Base-by-base conservation (phyloP, 2,888 invertebrate genomes). In the Coelopa pilipes region DNA sequence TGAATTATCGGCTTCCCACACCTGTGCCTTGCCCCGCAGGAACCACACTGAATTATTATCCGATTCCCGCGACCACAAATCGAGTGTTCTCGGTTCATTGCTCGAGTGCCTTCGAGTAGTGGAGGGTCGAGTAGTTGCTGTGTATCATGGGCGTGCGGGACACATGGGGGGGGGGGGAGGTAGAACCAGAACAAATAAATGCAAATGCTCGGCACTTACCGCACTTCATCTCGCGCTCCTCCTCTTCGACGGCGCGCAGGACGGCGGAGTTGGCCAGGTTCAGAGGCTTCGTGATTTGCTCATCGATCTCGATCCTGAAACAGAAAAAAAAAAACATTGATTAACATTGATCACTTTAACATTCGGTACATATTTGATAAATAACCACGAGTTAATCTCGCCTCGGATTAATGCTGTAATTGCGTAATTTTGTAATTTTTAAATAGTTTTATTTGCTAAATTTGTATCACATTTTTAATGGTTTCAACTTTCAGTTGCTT, bases 241-340 rank as follows among this genome's bases (percentile, higher is more conserved):
- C 94, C 86, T 95, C 95, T 85, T 95, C 94, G 76, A 95, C 90
- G 92, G 95, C 94, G 78, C 93, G 91, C 80, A 95, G 89, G 72
- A 95, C 95, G 66, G 94, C 94, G 67, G 95, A 95, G 88, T 95
- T 94, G 83, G 94, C 94, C 82, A 95, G 90, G 88, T 95, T 95
- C 68, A 91, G 89, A 75, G 95, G 94, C 85, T 94, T 94, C 67
- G 82, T 63, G 70, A 83, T 88, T 80, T 92, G 90, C 79, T 93
- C 92, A 86, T 91, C 91, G 88, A 94, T 93, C 88, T 95, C 93
- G 87, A 95, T 94, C 88, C 95, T 95, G 89, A 34, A 34, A 34
- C 2, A 4, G 4, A 34, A 34, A 34, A 75, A 45, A 47, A 24
- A 19, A 66, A 10, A 50, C 1, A n/a, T 46, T 55, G 17, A 11